A percentile compares a stretch with the other conserved stretches of the same genome.
phyloP scores from a whole-genome alignment of 2,113 vertebrate species.

The Platysteira castanea region DNA sequence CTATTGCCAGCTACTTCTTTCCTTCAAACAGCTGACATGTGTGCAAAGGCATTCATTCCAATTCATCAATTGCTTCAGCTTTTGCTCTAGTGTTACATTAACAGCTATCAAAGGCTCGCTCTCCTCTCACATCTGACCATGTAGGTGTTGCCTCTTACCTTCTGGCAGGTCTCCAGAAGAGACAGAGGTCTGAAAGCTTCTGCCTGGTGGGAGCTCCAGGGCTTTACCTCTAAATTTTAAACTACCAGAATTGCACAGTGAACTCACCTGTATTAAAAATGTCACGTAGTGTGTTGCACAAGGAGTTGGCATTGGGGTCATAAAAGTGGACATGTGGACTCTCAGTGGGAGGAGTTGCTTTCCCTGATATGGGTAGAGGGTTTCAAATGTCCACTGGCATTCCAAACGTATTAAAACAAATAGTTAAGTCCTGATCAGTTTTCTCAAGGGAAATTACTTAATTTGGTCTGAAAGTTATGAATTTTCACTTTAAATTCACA shows the following conservation, averaged over 20 bases:
- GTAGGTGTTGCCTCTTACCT: not conserved
- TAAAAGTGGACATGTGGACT: not conserved
- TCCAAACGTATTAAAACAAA: not conserved
- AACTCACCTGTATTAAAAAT: not conserved
- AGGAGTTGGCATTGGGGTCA: not conserved
- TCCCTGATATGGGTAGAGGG: not conserved
- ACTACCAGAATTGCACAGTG: not conserved
- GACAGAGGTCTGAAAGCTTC: not conserved
- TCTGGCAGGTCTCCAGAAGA: not conserved
- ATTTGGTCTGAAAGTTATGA: not conserved
- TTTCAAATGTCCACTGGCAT: not conserved
- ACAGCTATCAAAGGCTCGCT: not conserved
- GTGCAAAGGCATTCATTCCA: conserved; percentile 56
- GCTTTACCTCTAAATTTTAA: not conserved
- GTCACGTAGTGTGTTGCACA: not conserved
- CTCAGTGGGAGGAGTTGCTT: not conserved
- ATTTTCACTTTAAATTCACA: not conserved
- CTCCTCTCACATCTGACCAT: not conserved
- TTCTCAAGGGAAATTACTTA: not conserved
- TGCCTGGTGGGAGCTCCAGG: not conserved
- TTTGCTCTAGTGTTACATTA: not conserved
- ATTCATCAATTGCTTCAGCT: conserved; percentile 33
- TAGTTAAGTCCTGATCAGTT: not conserved
- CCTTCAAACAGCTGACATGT: conserved; percentile 61
- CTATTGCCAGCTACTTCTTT: conserved; percentile 39